phyloP scores from a whole-genome alignment of 1,140 invertebrate genomes.

The Alviniconcha marisindica region DNA sequence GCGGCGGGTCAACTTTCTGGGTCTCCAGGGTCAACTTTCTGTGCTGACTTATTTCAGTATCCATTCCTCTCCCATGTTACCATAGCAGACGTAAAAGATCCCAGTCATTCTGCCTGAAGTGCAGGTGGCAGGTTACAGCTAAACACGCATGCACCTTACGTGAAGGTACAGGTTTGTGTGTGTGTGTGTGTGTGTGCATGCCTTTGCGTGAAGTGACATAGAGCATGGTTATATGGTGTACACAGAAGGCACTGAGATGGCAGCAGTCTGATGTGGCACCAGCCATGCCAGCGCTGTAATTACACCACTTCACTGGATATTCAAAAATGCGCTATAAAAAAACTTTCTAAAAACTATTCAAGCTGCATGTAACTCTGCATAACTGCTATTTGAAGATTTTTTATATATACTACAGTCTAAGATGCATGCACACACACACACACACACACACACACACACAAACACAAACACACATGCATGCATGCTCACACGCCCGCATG shows the following conservation, averaged over 20 bases:
- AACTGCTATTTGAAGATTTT: neutral
- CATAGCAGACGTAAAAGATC: too few species aligned
- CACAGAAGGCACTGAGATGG: neutral
- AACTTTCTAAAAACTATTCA: neutral
- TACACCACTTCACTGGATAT: neutral
- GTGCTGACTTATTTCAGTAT: too few species aligned
- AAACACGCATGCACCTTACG: too few species aligned
- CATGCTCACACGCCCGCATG: neutral
- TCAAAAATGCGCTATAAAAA: neutral
- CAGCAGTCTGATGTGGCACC: neutral
- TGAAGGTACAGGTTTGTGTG: too few species aligned
- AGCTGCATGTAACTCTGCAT: neutral
- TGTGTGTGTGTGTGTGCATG: too few species aligned
- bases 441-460: constrained; percentile 4
- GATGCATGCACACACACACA: neutral
- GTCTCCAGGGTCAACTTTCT: too few species aligned
- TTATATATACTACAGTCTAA: neutral
- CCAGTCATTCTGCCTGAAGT: too few species aligned
- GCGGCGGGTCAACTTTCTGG: too few species aligned
- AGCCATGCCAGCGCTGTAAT: neutral
- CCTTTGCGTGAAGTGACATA: too few species aligned
- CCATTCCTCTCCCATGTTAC: too few species aligned
- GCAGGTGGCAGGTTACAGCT: too few species aligned
- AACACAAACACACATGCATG: neutral
- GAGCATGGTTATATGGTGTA: too few species aligned